phyloP scores from a whole-genome alignment of 2,888 invertebrate genomes.

The Thymelicus acteon region DNA sequence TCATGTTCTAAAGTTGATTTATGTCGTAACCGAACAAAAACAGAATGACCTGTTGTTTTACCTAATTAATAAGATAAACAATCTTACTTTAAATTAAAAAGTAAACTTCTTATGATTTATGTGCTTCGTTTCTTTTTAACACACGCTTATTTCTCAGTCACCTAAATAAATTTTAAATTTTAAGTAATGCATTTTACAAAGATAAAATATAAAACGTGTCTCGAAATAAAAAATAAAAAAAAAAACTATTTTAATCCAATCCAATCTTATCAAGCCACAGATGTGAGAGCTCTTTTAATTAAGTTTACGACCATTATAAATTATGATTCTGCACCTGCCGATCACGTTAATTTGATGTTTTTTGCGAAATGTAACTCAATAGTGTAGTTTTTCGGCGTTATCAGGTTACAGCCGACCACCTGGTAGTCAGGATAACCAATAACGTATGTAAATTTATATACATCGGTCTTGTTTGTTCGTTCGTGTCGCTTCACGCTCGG shows the following conservation, averaged over 20 bases:
- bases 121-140: too few species aligned
- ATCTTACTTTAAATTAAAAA: too few species aligned
- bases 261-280: not conserved
- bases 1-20: too few species aligned
- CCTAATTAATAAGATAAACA: too few species aligned
- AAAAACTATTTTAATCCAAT: not conserved
- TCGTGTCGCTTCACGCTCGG: not conserved
- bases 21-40: too few species aligned
- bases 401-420: slow-evolving; percentile 71
- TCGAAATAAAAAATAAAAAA: not conserved
- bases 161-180: too few species aligned
- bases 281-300: slow-evolving; percentile 1
- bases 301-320: slow-evolving; percentile 2
- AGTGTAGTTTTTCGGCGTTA: slow-evolving; percentile 63
- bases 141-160: too few species aligned
- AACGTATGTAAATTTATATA: slow-evolving; percentile 56
- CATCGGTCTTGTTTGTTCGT: slow-evolving; percentile 39
- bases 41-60: too few species aligned
- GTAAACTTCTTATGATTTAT: too few species aligned
- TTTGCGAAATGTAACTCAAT: slow-evolving; percentile 53
- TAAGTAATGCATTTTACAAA: too few species aligned
- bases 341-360: slow-evolving; percentile 39
- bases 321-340: slow-evolving; percentile 22
- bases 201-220: not conserved
- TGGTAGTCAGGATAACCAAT: slow-evolving; percentile 48